A percentile compares a stretch with the other conserved stretches of the same genome.
Conservation (phyloP, 2,113 vertebrate genomes). For the Mustela lutreola region DNA sequence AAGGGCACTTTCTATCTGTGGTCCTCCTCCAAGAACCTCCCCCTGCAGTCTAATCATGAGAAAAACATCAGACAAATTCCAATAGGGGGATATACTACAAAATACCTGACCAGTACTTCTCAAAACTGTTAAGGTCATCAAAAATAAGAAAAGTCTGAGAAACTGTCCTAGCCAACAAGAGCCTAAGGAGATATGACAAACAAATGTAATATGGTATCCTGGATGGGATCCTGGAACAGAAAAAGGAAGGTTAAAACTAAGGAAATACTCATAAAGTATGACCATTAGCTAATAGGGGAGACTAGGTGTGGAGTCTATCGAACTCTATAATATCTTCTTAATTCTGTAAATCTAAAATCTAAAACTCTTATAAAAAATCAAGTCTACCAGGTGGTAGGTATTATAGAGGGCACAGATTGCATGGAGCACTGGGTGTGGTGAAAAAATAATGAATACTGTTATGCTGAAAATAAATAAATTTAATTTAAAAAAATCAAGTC, state of each 20-base stretch:
- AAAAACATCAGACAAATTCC: background rate
- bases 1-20: background rate
- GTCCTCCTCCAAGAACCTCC: background rate
- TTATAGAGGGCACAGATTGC: no score
- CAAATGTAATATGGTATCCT: background rate
- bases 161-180: background rate
- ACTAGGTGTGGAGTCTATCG: background rate
- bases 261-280: background rate
- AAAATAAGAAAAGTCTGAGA: slow-evolving; percentile 25
- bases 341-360: background rate
- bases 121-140: slow-evolving; percentile 16
- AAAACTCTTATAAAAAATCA: background rate
- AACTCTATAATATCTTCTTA: background rate
- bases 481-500: background rate
- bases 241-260: background rate
- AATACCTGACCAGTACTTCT: background rate
- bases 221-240: background rate
- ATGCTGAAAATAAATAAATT: no score
- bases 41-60: background rate
- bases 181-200: background rate
- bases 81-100: background rate
- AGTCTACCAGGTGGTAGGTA: background rate
- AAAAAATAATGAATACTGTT: no score
- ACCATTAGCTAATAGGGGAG: slow-evolving; percentile 8
- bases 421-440: no score